Evolutionary conservation across 2,797 vertebrate genomes (phyloP).

Genomic region (Oreonectes daqikongensis): DNA sequence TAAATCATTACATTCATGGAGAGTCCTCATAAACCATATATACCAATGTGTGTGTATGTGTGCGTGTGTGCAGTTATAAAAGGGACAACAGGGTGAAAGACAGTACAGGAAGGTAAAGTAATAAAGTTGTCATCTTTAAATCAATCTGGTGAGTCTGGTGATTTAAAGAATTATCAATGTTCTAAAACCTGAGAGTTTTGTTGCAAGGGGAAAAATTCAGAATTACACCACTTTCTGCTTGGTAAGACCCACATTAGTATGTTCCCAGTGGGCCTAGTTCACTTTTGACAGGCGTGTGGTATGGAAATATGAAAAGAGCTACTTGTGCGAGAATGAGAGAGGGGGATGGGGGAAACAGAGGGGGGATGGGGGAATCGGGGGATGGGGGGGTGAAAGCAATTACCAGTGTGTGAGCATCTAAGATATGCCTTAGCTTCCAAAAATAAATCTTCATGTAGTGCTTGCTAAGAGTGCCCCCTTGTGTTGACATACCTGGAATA

Average conservation of each 20-base stretch:
- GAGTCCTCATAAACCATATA: too few relatives aligned
- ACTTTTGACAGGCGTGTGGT: constrained; percentile 26
- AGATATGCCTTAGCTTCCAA: constrained; percentile 12
- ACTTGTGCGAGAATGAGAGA: background rate
- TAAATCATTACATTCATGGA: too few relatives aligned
- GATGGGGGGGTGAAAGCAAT: constrained; percentile 7
- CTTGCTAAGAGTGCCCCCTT: constrained; percentile 32
- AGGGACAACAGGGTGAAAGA: constrained; percentile 19
- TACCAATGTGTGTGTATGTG: too few relatives aligned
- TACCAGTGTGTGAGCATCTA: constrained; percentile 34
- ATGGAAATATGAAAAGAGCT: constrained; percentile 6
- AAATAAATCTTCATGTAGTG: constrained; percentile 7
- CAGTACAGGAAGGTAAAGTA: background rate
- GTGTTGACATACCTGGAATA: background rate
- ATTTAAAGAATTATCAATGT: constrained; percentile 11
- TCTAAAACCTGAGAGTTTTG: constrained; percentile 1
- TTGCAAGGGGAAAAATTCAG: background rate
- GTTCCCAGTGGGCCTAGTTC: constrained; percentile 23
- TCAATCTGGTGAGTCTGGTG: constrained; percentile 15
- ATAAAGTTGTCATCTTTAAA: constrained; percentile 28
- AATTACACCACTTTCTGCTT: background rate
- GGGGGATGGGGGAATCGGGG: background rate
- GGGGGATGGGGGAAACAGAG: too few relatives aligned
- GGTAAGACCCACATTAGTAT: constrained; percentile 24
- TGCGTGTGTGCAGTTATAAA: background rate